phyloP scores from a whole-genome alignment of 2,888 invertebrate species.

The Plagodis dolabraria region DNA sequence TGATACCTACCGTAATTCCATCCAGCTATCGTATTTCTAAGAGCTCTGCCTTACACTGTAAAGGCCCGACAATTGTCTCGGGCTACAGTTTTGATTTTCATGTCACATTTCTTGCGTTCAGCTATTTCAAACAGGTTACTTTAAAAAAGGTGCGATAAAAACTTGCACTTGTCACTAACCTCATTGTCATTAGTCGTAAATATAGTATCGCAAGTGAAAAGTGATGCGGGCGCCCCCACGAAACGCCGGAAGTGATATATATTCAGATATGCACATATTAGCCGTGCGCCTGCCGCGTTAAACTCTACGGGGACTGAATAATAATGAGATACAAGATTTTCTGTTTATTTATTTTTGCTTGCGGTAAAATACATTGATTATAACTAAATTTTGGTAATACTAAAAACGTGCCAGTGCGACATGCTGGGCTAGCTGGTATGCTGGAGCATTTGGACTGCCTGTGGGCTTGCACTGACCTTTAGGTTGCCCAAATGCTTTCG shows the following conservation, averaged over 20 bases:
- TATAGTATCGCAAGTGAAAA: slow-evolving; percentile 59
- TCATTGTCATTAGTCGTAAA: slow-evolving; percentile 43
- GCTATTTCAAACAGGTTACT: neutral
- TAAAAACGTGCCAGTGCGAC: too few relatives aligned
- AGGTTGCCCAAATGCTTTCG: too few relatives aligned
- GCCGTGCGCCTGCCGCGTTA: slow-evolving; percentile 56
- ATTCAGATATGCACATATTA: slow-evolving; percentile 64
- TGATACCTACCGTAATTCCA: too few relatives aligned
- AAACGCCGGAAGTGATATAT: slow-evolving; percentile 70
- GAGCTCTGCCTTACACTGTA: too few relatives aligned
- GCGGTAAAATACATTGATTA: too few relatives aligned
- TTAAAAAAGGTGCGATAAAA: slow-evolving; percentile 25
- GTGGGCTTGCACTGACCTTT: too few relatives aligned
- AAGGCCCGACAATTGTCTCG: too few relatives aligned
- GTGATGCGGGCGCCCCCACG: slow-evolving; percentile 77
- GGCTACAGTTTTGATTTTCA: too few relatives aligned
- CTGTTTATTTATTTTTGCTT: neutral
- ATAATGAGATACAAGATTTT: slow-evolving; percentile 30
- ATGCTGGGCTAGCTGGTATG: too few relatives aligned
- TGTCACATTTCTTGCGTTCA: neutral
- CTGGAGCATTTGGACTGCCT: too few relatives aligned
- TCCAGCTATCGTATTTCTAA: too few relatives aligned
- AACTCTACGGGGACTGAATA: slow-evolving; percentile 64
- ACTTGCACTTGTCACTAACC: slow-evolving; percentile 23
- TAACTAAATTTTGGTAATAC: too few relatives aligned